Evolutionary conservation across 2,797 vertebrate genomes (phyloP), one percentile per base, ranked within the genome.

Genomic region (Rhinichthys osculus): DNA sequence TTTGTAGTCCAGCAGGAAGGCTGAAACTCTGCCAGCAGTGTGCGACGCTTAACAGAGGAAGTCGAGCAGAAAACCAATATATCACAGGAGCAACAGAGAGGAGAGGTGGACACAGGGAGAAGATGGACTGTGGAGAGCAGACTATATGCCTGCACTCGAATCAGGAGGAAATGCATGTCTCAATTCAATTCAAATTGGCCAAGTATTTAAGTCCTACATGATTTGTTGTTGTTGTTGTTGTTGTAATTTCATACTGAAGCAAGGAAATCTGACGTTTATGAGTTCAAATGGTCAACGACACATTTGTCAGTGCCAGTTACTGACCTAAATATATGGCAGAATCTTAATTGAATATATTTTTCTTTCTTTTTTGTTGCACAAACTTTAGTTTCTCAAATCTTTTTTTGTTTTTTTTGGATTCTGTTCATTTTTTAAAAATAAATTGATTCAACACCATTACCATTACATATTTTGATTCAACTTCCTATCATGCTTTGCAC

Each of bases 41-140:
- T 90, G 90, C 76, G 19, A 87, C 84, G 27, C 89, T 90, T 87
- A 89, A 91, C 89, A 86, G 87, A 81, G 87, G 89, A 90, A 91
- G 89, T 89, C 86, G 89, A 91, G 89, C 90, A 90, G 89, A 91
- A 91, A 91, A 89, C 90, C 89, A 91, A 90, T 90, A 91, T 87
- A 90, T 91, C 89, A 90, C 89, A 87, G 84, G 82, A 85, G 83
- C 88, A 76, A 86, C 87, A 64, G 70, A 40, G 59, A 71, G 76
- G 76, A 74, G 44, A 77, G 57, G 57, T 77, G 57, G 84, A 87
- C 81, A 74, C 83, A 77, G 80, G 76, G 76, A 77, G 77, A 66
- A 66, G 64, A 66, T 66, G 64, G 17, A 66, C 27, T 64, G 62
- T 13, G 13, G 62, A 30, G 62, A 66, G 27, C 62, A 66, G 27